Base-by-base conservation (phyloP, 1,140 invertebrate genomes). In the Drosophila willistoni region DNA sequence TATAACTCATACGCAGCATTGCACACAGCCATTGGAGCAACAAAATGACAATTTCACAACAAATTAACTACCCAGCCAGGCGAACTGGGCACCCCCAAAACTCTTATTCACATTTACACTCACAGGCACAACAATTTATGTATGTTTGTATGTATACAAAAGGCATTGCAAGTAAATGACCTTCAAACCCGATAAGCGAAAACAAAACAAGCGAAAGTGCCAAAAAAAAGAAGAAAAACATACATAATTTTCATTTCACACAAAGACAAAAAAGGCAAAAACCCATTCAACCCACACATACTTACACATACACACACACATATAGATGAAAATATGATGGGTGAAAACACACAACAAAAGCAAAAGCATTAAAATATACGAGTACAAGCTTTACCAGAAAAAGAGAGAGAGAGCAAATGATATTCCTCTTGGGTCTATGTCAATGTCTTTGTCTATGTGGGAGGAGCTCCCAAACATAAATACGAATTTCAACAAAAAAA, bases 151-250 rank as follows among this genome's bases (percentile, higher is more conserved):
- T 68, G 29, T 39, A 59, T 54, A 29, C 29, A 29, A 61, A 51
- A 75, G 79, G 73, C 73, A 84, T 80, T 84, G 71, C 84, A 90
- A 83, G 80, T 63, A 84, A 87, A 87, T 89, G 84, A 89, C 84
- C 84, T 89, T 89, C 85, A 89, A 89, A 89, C 84, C 81, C 77
- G 84, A 89, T 89, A 89, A 89, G 84, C 84, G 84, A 89, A 89
- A 89, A 84, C 84, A 89, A 89, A 89, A 84, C 80, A 89, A 89
- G 77, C 84, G 84, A 87, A 87, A 87, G 84, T 87, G 84, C 84
- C 83, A 76, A 89, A 89, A 29, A 29, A 29, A 29, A 29, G 7
- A 29, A 29, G 6, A 7, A 29, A 29, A 89, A 89, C 84, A 90
- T 89, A 81, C 84, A 89, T 89, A 89, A 89, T 84, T 86, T 87